Conservation (phyloP, 2,113 vertebrate genomes). For the Theristicus caerulescens region DNA sequence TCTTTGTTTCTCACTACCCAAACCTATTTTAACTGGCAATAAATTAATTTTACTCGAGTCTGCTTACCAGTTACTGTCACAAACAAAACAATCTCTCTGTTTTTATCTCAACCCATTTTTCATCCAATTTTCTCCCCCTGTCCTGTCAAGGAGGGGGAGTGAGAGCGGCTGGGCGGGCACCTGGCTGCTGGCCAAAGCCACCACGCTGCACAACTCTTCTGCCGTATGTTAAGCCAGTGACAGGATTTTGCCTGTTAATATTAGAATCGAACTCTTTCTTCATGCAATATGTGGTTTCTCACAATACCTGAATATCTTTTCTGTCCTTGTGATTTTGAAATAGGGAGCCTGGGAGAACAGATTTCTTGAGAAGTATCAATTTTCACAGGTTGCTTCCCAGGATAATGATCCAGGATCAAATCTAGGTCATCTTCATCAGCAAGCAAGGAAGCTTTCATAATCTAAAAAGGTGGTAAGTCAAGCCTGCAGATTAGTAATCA, state of each 20-base stretch:
- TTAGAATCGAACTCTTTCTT: not conserved
- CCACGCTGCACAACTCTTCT: not conserved
- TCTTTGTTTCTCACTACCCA: not conserved
- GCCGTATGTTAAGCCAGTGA: not conserved
- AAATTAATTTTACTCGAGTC: not conserved
- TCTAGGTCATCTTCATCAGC: slow-evolving; percentile 88
- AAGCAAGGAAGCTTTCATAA: slow-evolving; percentile 97
- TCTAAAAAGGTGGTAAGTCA: slow-evolving; percentile 67
- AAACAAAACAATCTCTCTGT: not conserved
- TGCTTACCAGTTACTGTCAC: not conserved
- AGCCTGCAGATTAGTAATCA: not conserved
- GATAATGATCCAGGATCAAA: slow-evolving; percentile 65
- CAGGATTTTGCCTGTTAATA: not conserved
- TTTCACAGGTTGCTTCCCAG: slow-evolving; percentile 35
- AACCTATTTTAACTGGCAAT: not conserved
- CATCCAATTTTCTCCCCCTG: fast-evolving
- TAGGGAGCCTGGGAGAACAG: slow-evolving; percentile 78
- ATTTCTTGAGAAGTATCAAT: slow-evolving; percentile 75
- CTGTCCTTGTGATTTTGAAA: slow-evolving; percentile 71
- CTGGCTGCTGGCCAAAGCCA: not conserved
- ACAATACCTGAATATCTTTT: slow-evolving; percentile 76
- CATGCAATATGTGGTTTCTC: fast-evolving
- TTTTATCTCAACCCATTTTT: not conserved
- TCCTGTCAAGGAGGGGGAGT: not conserved
- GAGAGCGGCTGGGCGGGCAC: not conserved